Evolutionary conservation across 2,797 vertebrate species (phyloP), one percentile per base, ranked within the genome.

Genomic region (Tenualosa thibaudeaui): DNA sequence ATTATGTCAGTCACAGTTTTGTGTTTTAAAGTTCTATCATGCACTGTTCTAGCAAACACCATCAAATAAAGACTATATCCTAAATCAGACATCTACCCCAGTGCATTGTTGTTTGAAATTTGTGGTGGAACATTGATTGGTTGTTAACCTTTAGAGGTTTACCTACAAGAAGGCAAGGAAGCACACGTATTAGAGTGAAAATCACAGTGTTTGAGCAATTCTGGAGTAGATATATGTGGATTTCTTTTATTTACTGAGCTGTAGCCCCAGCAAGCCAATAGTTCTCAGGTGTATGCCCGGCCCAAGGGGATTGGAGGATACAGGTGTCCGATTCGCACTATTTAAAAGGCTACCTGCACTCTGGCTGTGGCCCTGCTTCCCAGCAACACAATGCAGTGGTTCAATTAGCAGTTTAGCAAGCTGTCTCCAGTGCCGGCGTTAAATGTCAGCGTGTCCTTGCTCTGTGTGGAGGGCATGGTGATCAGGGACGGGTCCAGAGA

Each of bases 381-480:
- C 71, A 71, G 71, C 71, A 75, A 78, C 71, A 40, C 71, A 78
- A 78, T 78, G 19, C 83, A 71, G 81, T 82, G 43, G 92, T 92
- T 90, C 89, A 90, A 89, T 92, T 92, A 91, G 89, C 91, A 91
- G 50, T 83, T 89, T 81, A 46, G 81, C 65, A 37, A 54, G 50
- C 46, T 62, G 17, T 81, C 82, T 13, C 19, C 84, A 54, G 90
- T 86, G 86, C 85, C 60, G 89, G 86, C 50, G 82, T 62, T 46
- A 37, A 37, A 86, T 86, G 85, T 89, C 88, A 87, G 82, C 49
- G 6, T 83, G 86, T 88, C 89, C 85, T 89, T 89, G 78, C 65
- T 46, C 13, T 78, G 68, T 85, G 37, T 84, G 68, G 81, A 87
- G 81, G 65, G 65, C 86, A 86, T 19, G 54, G 68, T 78, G 62